Evolutionary conservation across 2,113 vertebrate species (phyloP).

Genomic region (Dasyurus viverrinus): DNA sequence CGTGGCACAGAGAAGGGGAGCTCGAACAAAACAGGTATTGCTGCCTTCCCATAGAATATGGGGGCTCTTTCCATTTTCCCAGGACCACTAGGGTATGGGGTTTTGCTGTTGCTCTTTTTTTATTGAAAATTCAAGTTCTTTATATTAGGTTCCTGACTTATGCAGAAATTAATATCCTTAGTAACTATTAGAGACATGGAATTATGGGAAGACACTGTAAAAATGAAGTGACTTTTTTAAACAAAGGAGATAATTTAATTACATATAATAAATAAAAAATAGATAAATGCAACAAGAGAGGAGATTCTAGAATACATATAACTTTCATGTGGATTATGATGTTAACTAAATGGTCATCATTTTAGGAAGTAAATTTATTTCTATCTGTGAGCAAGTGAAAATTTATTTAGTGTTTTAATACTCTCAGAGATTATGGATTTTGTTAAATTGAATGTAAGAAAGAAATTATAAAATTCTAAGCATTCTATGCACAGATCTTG

Average conservation of each 20-base stretch:
- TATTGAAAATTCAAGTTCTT: not conserved
- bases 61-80: not conserved
- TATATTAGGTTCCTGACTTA: not conserved
- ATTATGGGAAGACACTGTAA: not conserved
- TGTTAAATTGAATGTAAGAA: constrained; percentile 62
- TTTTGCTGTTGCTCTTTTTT: not conserved
- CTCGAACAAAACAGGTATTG: constrained; percentile 12
- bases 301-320: constrained; percentile 16
- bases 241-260: constrained; percentile 26
- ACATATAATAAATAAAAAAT: not conserved
- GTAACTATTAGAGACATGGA: not conserved
- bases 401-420: constrained; percentile 63
- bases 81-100: not conserved
- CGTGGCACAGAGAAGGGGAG: constrained; percentile 35
- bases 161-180: constrained; percentile 5
- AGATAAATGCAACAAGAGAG: constrained; percentile 15
- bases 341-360: constrained; percentile 27
- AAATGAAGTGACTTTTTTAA: constrained; percentile 4
- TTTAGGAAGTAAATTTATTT: constrained; percentile 69
- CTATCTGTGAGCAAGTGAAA: constrained; percentile 57
- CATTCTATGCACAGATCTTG: constrained; percentile 77
- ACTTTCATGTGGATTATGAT: constrained; percentile 37
- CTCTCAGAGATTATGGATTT: constrained; percentile 68
- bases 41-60: not conserved
- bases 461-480: constrained; percentile 77